Evolutionary conservation across 2,888 invertebrate genomes (phyloP).

Genomic region (Pachydiplax longipennis): DNA sequence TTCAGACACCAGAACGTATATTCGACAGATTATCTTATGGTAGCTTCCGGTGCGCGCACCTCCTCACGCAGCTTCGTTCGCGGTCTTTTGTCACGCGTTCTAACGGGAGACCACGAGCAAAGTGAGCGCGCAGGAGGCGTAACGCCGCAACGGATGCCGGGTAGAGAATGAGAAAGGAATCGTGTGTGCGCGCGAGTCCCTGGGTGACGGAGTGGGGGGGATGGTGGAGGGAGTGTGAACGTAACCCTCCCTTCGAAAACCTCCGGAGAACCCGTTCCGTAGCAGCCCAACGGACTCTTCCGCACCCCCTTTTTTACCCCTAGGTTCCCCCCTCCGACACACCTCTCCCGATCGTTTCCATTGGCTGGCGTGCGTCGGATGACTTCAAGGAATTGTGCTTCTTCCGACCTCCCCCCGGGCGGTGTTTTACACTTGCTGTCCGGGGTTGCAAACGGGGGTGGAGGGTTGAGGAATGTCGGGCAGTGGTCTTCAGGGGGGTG

Average conservation of each 20-base stretch:
- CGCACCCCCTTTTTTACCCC: background rate
- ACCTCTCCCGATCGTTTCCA: background rate
- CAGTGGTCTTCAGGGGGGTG: background rate
- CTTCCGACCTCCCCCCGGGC: slow-evolving; percentile 37
- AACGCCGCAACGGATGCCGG: background rate
- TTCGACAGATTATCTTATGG: background rate
- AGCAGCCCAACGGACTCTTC: slow-evolving; percentile 6
- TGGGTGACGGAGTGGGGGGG: background rate
- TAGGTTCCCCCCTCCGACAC: background rate
- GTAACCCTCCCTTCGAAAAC: background rate
- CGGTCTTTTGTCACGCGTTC: background rate
- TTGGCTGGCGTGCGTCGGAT: slow-evolving; percentile 30
- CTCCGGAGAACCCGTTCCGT: slow-evolving; percentile 32
- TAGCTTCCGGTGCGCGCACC: background rate
- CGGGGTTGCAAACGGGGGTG: background rate
- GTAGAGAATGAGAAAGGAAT: background rate
- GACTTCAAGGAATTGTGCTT: slow-evolving; percentile 32
- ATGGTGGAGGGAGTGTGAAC: background rate
- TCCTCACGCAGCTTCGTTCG: background rate
- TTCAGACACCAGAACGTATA: background rate
- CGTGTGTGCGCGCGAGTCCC: slow-evolving; percentile 15
- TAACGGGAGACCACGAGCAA: background rate
- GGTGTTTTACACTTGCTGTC: slow-evolving; percentile 37
- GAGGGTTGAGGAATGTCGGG: background rate
- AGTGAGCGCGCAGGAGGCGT: slow-evolving; percentile 15